Evolutionary conservation across 2,113 vertebrate genomes (phyloP).

Genomic region (Tapirus terrestris): DNA sequence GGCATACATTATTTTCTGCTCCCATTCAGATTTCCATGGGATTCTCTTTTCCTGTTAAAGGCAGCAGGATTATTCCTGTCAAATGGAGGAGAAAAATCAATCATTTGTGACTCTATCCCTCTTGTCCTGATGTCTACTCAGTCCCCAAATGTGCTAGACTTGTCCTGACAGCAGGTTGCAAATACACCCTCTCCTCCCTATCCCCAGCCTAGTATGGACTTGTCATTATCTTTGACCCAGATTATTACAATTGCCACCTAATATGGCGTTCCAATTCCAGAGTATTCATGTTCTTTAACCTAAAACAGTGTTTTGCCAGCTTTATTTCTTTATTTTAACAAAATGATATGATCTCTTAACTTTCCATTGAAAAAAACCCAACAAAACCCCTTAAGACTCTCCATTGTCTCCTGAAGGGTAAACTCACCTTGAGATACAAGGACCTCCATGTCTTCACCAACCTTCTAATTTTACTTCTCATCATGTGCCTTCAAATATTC

Average conservation of each 20-base stretch:
- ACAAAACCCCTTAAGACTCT: neutral
- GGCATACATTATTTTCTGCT: neutral
- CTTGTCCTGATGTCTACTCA: neutral
- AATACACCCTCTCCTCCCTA: rapidly evolving
- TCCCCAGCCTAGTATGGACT: neutral
- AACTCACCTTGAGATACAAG: neutral
- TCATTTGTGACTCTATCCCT: neutral
- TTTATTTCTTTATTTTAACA: neutral
- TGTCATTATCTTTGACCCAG: neutral
- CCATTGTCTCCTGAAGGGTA: neutral
- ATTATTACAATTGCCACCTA: neutral
- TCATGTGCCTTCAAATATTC: neutral
- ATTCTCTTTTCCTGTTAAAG: neutral
- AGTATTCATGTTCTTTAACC: neutral
- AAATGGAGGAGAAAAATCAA: neutral
- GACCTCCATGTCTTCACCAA: neutral
- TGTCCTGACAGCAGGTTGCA: neutral
- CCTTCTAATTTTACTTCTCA: neutral
- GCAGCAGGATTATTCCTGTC: neutral
- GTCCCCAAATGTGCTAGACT: neutral
- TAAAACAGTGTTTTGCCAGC: neutral
- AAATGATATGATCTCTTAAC: neutral
- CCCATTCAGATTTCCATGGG: neutral
- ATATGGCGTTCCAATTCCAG: neutral
- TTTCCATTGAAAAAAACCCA: neutral